These are phyloP conservation scores for Aphelenchoides fujianensis DNA, from an alignment of 1,140 invertebrate genomes.

Conservation along the genomic window DNA sequence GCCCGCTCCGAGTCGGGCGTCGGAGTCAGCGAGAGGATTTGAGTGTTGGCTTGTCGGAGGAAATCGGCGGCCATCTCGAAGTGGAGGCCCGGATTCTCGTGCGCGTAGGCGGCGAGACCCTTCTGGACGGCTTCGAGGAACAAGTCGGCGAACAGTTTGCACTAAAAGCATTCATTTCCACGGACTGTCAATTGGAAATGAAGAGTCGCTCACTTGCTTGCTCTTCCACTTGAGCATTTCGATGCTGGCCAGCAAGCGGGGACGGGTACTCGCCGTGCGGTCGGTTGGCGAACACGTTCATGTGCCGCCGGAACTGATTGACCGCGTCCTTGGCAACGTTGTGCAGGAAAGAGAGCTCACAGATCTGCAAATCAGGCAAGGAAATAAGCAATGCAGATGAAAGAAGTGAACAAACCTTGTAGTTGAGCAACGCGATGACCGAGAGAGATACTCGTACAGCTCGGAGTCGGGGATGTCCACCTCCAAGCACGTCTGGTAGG, in stretches of 20 bases:
- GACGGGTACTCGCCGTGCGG: constrained; percentile 31
- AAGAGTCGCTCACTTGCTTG: constrained; percentile 38
- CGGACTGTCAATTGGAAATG: too few species aligned
- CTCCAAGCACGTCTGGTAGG: constrained; percentile 38
- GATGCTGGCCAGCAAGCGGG: constrained; percentile 36
- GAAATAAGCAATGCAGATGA: background rate
- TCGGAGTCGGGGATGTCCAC: constrained; percentile 40
- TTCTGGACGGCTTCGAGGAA: constrained; percentile 37
- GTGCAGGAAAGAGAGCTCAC: constrained; percentile 41
- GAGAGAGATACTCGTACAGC: constrained; percentile 29
- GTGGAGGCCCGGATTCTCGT: constrained; percentile 48
- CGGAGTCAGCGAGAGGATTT: constrained; percentile 22
- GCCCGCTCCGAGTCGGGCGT: background rate
- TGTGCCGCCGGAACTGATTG: constrained; percentile 38
- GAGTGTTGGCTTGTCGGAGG: constrained; percentile 29
- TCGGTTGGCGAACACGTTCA: constrained; percentile 39
- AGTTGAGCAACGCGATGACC: constrained; percentile 36
- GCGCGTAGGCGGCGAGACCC: constrained; percentile 45
- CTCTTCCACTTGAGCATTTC: constrained; percentile 43
- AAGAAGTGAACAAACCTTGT: constrained; percentile 34
- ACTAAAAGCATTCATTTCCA: constrained; percentile 33
- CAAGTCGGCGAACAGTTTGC: constrained; percentile 45
- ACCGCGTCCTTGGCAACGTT: constrained; percentile 37
- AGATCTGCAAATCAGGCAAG: constrained; percentile 27
- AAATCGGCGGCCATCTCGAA: constrained; percentile 37